phyloP scores from a whole-genome alignment of 1,140 invertebrate species.

The Ceratina calcarata region DNA sequence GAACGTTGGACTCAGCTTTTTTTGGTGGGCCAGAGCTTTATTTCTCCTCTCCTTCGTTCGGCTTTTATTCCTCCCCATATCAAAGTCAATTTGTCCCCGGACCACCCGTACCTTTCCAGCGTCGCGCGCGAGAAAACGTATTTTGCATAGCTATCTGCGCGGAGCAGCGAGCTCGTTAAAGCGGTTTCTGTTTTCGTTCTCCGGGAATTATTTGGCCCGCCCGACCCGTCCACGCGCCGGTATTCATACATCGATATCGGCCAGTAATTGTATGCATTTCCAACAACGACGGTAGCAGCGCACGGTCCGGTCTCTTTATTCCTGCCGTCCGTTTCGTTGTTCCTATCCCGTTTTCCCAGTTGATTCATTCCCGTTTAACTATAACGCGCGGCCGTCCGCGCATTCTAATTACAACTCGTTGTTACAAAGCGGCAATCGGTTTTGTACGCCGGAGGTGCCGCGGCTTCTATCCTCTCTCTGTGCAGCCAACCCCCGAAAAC shows the following conservation, averaged over 20 bases:
- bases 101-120: not conserved
- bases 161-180: slow-evolving; percentile 50
- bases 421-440: slow-evolving; percentile 35
- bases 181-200: slow-evolving; percentile 37
- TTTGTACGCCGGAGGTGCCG: slow-evolving; percentile 15
- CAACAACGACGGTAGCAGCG: not conserved
- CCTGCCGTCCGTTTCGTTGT: not conserved
- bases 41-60: slow-evolving; percentile 25
- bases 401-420: slow-evolving; percentile 43
- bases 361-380: slow-evolving; percentile 14
- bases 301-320: slow-evolving; percentile 1
- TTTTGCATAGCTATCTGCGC: slow-evolving; percentile 60
- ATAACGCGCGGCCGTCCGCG: not conserved
- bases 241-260: slow-evolving; percentile 31
- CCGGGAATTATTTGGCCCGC: slow-evolving; percentile 24
- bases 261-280: slow-evolving; percentile 21
- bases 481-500: not conserved
- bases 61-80: slow-evolving; percentile 34
- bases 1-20: slow-evolving; percentile 27
- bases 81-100: slow-evolving; percentile 36
- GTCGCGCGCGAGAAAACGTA: slow-evolving; percentile 45
- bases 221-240: not conserved
- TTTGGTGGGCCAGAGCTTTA: slow-evolving; percentile 32
- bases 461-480: not conserved
- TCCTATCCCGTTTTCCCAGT: not conserved